These are phyloP conservation scores for Coturnix japonica DNA, from an alignment of 2,113 vertebrate species.

Conservation along the genomic window DNA sequence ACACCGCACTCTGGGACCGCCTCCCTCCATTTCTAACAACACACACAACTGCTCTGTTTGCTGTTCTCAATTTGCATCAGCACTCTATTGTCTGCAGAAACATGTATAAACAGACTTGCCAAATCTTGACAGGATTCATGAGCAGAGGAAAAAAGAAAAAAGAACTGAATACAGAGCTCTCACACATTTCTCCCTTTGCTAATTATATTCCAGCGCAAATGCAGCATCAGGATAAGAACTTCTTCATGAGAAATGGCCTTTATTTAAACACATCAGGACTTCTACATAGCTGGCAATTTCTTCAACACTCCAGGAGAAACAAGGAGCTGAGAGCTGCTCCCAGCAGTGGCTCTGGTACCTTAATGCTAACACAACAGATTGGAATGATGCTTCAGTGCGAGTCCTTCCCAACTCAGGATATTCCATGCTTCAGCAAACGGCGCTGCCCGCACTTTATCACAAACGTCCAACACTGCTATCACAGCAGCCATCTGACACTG, in stretches of 20 bases:
- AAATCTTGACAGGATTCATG: conserved; percentile 1
- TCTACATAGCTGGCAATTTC: not conserved
- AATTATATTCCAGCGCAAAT: not conserved
- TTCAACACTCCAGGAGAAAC: not conserved
- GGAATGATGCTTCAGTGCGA: not conserved
- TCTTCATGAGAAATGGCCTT: not conserved
- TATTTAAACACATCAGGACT: not conserved
- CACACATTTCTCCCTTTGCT: not conserved
- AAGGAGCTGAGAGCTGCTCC: not conserved
- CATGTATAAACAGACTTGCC: not conserved
- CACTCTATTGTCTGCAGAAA: conserved; percentile 42
- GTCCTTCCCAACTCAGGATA: not conserved
- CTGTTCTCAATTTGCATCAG: conserved; percentile 25
- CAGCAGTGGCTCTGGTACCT: not conserved
- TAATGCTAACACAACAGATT: not conserved
- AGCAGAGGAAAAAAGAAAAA: not conserved
- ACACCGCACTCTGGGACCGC: not conserved
- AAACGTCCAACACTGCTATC: not conserved
- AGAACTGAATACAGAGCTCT: not conserved
- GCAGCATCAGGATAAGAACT: not conserved
- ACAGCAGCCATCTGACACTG: not conserved
- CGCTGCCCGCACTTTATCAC: not conserved
- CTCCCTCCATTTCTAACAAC: not conserved
- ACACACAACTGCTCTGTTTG: not conserved
- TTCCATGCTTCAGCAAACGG: not conserved